Evolutionary conservation across 2,888 invertebrate genomes (phyloP), one percentile per base, ranked within the genome.

Genomic region (Eumerus sabulonum): DNA sequence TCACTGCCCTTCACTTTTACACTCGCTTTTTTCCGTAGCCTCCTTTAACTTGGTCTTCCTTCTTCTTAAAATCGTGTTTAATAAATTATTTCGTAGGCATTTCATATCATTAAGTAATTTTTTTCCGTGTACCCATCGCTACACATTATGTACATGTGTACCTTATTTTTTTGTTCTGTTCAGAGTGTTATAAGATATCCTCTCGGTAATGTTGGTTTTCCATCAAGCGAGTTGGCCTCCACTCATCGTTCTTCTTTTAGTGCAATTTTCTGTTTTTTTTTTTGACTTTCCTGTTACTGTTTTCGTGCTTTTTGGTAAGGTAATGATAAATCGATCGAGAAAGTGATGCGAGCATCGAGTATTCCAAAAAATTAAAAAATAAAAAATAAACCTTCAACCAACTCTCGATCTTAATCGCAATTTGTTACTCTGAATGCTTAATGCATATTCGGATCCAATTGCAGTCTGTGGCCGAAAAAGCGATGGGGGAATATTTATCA

Each of bases 1-100:
- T 82, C 73, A 77, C 76, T 73, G 84, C 85, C 85, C 86, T 86
- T 86, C 85, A 86, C 85, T 86, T 86, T 86, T 81, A 60, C 81
- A 81, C 76, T 81, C 76, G 72, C 81, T 81, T 76, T 76, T 81
- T 81, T 63, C 53, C 68, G 68, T 63, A 68, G 66, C 50, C 48
- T 63, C 60, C 19, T 40, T 40, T 14, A 57, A 17, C 70, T 67
- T 64, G 56, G 84, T 85, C 83, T 54, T 44, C 27, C 27, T 27
- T 27, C 27, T 27, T 27, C 27, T 27, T 27, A 77, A 77, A 56
- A 71, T 51, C 62, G 54, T 66, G 60, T 66, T 86, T 85, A 85
- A 86, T 86, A 86, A 86, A 86, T 86, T 86, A 86, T 86, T 86
- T 86, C 83, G 85, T 86, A 85, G 86, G 85, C 85, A 85, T 85